Base-by-base conservation (phyloP, 2,888 invertebrate species). In the Clivina fossor region DNA sequence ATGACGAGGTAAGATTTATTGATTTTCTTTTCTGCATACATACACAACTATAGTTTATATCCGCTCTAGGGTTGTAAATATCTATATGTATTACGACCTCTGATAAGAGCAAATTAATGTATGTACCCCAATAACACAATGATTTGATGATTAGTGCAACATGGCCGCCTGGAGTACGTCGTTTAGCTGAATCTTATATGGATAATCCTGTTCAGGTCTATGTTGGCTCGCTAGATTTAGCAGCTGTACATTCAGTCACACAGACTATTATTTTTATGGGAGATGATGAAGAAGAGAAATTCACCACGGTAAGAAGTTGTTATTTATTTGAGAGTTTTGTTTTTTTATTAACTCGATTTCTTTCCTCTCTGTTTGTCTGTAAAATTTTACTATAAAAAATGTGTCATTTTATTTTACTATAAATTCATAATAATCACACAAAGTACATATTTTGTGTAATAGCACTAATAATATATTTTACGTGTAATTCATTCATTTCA, bases 151-250 rank as follows among this genome's bases (percentile, higher is more conserved):
- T n/a, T 62, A 87, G 86, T 69, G 97, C 97, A 9, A 97, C 97
- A 0, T 97, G 96, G 97, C 96, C 96, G 0, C 76, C 80, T 48
- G 90, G 87, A 33, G 95, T 97, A 1, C 80, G 93, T 11, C 79
- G 90, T 13, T 76, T 97, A 33, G 95, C 94, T 0, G 80, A 86
- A 60, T 84, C 85, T 1, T 96, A 95, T 69, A 91, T 93, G 86
- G 85, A 81, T 50, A 84, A 94, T 71, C 95, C 96, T 0, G 80
- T 95, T 47, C 92, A 94, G 74, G 88, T 95, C 0, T 90, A 86
- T 71, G 89, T 97, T 18, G 96, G 96, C 0, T 84, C 86, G 43
- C 78, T 86, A 28, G 95, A 97, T 74, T 77, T 97, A 61, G 89
- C 92, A 3, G 93, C 96, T 4, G 90, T 90, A 0, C 91, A 94